Base-by-base conservation (phyloP, 2,113 vertebrate species). In the Brachirus orientalis region DNA sequence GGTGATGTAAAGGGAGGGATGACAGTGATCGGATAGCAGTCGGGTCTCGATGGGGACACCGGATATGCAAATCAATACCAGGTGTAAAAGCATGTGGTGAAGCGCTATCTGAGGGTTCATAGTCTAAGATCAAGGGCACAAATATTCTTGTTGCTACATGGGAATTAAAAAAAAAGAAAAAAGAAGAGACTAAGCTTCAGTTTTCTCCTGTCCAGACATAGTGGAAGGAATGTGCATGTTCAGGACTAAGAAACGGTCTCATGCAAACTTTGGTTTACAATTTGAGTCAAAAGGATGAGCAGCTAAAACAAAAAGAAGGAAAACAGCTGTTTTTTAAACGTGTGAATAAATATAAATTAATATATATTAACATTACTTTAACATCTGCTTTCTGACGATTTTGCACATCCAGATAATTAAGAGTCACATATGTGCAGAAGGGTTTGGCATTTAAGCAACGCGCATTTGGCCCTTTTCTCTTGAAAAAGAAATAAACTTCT, bases 181-280 rank as follows among this genome's bases (percentile, higher is more conserved):
- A 28, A 28, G 3, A 28, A 3, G 28, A 28, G 3, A 28, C 28
- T 6, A 28, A 28, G 28, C 28, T 28, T 18, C 2, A 13, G 22
- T 53, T 73, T 33, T 38, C 18, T 69, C 45, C 54, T 28, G 40
- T 69, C 46, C 40, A 33, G 7, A 47, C 18, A 62, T 19, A 69
- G 18, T 28, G 14, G 69, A 72, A 62, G 69, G 76, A 79, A 82
- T 73, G 77, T 72, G 69, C 63, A 82, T 44, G 61, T 51, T 50
- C 48, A 48, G 59, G 47, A 81, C 43, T 46, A 64, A 58, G 22
- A 72, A 72, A 46, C 52, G 5, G 47, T 70, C 47, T 81, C 35
- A 77, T 64, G 63, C 65, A 82, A 64, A 82, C 83, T 83, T 89
- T 88, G 86, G 84, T 86, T 86, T 68, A 76, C 48, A 79, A 43